Evolutionary conservation across 2,888 invertebrate genomes (phyloP), one percentile per base, ranked within the genome.

Genomic region (Chaetogeoica ovagalla): DNA sequence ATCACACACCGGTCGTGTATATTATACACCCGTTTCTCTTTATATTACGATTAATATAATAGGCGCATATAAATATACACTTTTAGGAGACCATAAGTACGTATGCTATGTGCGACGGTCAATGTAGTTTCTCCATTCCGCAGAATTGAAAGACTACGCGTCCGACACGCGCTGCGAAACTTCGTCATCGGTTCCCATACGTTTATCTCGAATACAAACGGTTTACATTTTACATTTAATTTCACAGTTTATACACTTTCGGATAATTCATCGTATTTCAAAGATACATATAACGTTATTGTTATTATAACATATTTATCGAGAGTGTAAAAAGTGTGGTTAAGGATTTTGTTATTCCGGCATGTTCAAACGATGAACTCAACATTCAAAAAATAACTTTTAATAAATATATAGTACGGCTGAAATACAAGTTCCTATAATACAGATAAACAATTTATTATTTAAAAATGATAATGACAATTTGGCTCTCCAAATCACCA

Each of bases 201-300:
- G 59, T 39, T 39, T 23, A n/a, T n/a, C 39, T 59, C 39, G 71
- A 70, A 57, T 59, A 39, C 71, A 23, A 72, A 72, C 23, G 21
- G 43, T 72, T 59, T 39, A 39, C 59, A 59, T 71, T 59, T 21
- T 60, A 23, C 11, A 48, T 60, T 43, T 37, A 43, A 60, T 72
- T 60, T 21, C 59, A 9, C 23, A 17, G 60, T 43, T 60, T 72
- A 72, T 72, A 7, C 17, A 17, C 19, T 13, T 52, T 7, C 9
- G 11, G 11, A 8, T 11, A 1, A 11, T 48, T 19, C 6, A 30
- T 15, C 21, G n/a, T 65, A 11, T 30, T n/a, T n/a, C n/a, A n/a
- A 66, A 17, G 43, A 39, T n/a, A 59, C 17, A 39, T 59, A 39
- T 21, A 21, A 1, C 11, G 11, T 48, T 48, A 11, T 19, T 57